Conservation (phyloP, 2,797 vertebrate genomes). For the Mergus octosetaceus region DNA sequence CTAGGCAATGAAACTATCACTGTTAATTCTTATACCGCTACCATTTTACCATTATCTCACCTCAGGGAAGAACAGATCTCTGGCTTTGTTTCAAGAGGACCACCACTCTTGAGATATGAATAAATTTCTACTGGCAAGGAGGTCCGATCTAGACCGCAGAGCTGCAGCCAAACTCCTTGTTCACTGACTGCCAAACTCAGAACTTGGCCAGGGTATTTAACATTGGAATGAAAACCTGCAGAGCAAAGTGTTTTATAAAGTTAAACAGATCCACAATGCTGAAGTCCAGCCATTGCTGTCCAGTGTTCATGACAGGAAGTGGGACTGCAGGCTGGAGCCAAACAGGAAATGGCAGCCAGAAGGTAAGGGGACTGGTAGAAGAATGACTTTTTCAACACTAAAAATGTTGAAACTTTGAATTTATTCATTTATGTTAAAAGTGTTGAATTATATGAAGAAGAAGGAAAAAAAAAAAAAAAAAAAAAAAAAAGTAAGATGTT, state of each 20-base stretch:
- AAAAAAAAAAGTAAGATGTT: neutral
- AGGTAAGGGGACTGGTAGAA: neutral
- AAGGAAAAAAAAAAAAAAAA: neutral
- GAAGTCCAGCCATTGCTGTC: neutral
- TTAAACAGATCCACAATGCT: neutral
- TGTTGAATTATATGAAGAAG: neutral
- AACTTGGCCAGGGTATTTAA: neutral
- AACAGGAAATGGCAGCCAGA: neutral
- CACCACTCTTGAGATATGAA: neutral
- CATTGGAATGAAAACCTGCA: conserved; percentile 8
- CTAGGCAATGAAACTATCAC: neutral
- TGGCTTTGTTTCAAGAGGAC: neutral
- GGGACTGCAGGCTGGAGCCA: neutral
- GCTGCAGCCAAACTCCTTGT: conserved; percentile 16
- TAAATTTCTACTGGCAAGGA: neutral
- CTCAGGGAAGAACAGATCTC: neutral
- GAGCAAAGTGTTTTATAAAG: neutral
- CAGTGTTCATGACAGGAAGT: neutral
- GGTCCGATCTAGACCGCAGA: neutral
- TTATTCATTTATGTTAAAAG: neutral
- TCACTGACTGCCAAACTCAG: neutral
- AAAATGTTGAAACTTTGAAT: neutral
- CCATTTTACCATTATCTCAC: neutral
- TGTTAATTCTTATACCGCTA: neutral
- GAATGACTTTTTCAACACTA: neutral